Percentiles rank a stretch among this genome's conserved stretches.
phyloP scores from a whole-genome alignment of 2,113 vertebrate species.

The Probosciger aterrimus region DNA sequence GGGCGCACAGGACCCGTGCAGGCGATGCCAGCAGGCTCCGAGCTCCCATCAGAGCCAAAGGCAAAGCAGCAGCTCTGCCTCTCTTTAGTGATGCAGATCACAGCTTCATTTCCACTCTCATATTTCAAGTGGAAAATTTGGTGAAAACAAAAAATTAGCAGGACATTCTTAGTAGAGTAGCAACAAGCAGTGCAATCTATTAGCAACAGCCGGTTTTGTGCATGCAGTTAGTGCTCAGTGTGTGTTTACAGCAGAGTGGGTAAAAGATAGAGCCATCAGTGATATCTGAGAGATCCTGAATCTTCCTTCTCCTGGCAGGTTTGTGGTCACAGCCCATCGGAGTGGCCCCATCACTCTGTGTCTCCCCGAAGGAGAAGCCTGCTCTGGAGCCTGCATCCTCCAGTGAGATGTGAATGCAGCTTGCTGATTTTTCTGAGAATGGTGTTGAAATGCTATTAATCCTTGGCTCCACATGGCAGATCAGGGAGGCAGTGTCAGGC shows the following conservation, averaged over 20 bases:
- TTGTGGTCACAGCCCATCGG: background rate
- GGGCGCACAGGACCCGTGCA: background rate
- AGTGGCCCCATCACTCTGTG: background rate
- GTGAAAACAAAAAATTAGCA: slow-evolving; percentile 61
- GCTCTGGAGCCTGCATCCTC: background rate
- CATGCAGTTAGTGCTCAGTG: background rate
- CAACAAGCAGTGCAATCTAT: slow-evolving; percentile 9
- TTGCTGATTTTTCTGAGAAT: background rate
- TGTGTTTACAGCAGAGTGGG: background rate
- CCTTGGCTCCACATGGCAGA: background rate
- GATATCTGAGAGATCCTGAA: background rate
- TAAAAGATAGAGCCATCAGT: background rate
- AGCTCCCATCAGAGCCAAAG: accelerated
- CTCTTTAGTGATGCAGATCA: background rate
- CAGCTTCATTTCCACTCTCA: background rate
- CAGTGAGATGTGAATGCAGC: background rate
- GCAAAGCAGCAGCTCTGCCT: background rate
- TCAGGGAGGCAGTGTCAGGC: background rate
- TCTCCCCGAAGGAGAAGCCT: background rate
- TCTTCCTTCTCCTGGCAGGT: slow-evolving; percentile 11
- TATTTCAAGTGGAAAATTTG: slow-evolving; percentile 49
- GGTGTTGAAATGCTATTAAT: background rate
- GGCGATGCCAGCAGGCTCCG: accelerated
- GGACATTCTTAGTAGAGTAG: background rate
- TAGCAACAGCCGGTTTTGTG: background rate